phyloP scores from a whole-genome alignment of 2,888 invertebrate genomes.

The Zeuzera pyrina region DNA sequence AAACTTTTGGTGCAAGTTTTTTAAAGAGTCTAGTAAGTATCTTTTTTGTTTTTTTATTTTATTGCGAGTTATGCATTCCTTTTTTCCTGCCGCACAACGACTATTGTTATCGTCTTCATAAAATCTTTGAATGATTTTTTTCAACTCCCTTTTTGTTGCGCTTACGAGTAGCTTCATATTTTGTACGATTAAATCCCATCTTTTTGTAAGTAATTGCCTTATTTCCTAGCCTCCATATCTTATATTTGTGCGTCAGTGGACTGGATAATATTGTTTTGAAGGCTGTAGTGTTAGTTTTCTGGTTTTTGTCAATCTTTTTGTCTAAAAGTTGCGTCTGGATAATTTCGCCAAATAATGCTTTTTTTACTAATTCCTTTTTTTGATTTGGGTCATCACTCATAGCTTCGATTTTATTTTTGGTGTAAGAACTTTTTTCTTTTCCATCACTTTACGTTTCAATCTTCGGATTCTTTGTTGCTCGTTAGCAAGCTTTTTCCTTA shows the following conservation, averaged over 20 bases:
- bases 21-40: conserved; percentile 14
- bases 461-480: conserved; percentile 8
- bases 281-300: conserved; percentile 11
- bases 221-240: conserved; percentile 9
- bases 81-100: conserved; percentile 7
- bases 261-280: conserved; percentile 11
- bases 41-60: conserved; percentile 17
- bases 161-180: conserved; percentile 7
- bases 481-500: conserved; percentile 8
- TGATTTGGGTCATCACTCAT: conserved; percentile 3
- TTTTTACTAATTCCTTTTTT: conserved; percentile 14
- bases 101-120: conserved; percentile 6
- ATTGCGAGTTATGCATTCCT: conserved; percentile 14
- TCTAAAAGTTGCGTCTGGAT: conserved; percentile 14
- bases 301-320: conserved; percentile 10
- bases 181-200: conserved; percentile 4
- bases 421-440: conserved; percentile 5
- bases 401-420: conserved; percentile 6
- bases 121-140: background rate
- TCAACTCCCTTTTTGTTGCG: conserved; percentile 1
- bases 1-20: conserved; percentile 16
- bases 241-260: conserved; percentile 10
- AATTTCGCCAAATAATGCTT: conserved; percentile 14
- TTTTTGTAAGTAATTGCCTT: conserved; percentile 5
- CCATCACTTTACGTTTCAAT: conserved; percentile 4